A percentile compares a stretch with the other conserved stretches of the same genome.
Evolutionary conservation across 2,888 invertebrate species (phyloP).

Genomic region (Julus scandinavius): DNA sequence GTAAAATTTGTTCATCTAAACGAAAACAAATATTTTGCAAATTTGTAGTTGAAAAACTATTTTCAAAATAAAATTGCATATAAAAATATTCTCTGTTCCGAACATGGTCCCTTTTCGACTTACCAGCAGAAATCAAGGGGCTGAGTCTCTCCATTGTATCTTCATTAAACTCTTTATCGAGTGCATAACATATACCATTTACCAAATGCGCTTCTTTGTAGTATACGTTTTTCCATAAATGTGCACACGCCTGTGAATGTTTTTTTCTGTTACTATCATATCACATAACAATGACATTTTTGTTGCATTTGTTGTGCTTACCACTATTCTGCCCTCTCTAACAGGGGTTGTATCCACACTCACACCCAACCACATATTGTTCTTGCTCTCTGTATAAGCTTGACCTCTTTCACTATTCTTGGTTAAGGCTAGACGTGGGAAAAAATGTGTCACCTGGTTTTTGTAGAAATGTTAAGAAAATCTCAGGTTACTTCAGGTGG

Average conservation of each 20-base stretch:
- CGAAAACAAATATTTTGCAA: neutral
- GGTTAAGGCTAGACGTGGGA: too few relatives aligned
- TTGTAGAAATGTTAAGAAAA: too few relatives aligned
- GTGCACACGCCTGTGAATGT: constrained; percentile 66
- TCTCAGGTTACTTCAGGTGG: neutral
- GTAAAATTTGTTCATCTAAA: too few relatives aligned
- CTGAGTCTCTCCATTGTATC: neutral
- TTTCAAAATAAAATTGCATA: too few relatives aligned
- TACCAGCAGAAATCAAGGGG: constrained; percentile 49
- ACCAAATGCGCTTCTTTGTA: constrained; percentile 60
- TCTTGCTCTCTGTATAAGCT: neutral
- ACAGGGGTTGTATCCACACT: constrained; percentile 51
- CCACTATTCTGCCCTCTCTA: constrained; percentile 48
- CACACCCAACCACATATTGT: constrained; percentile 53
- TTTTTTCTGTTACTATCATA: too few relatives aligned
- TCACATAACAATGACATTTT: neutral
- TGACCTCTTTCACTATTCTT: too few relatives aligned
- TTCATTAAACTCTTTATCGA: constrained; percentile 36
- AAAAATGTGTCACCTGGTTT: too few relatives aligned
- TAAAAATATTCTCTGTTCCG: too few relatives aligned
- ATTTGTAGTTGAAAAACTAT: too few relatives aligned
- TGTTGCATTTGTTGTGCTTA: neutral
- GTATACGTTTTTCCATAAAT: constrained; percentile 64
- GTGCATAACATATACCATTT: constrained; percentile 65
- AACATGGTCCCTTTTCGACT: neutral